These are phyloP conservation scores for Drosophila pallidifrons DNA, from an alignment of 1,140 invertebrate genomes.

Conservation along the genomic window DNA sequence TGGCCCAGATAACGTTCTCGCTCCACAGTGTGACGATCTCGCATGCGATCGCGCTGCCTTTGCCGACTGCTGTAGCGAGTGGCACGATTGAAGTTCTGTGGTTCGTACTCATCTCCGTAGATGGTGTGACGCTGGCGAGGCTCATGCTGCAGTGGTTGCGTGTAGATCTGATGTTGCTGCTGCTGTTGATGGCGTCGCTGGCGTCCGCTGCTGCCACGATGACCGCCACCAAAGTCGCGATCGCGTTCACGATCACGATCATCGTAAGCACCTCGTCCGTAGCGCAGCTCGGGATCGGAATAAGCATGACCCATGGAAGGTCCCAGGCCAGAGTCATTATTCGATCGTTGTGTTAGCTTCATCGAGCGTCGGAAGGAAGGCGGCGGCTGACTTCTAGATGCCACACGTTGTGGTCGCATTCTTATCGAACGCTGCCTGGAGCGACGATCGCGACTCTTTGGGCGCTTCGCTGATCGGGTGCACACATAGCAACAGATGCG, in stretches of 20 bases:
- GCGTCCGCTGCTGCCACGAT: constrained; percentile 55
- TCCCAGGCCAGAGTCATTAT: constrained; percentile 85
- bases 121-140: constrained; percentile 70
- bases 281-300: constrained; percentile 86
- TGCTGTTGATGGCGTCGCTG: constrained; percentile 56
- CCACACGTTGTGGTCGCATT: constrained; percentile 58
- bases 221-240: constrained; percentile 46
- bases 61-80: constrained; percentile 86
- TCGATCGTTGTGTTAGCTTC: constrained; percentile 89
- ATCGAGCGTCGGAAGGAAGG: constrained; percentile 86
- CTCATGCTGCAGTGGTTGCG: constrained; percentile 59
- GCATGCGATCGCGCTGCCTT: constrained; percentile 70
- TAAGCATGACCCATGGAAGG: constrained; percentile 86
- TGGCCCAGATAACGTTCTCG: constrained; percentile 70
- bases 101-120: constrained; percentile 74
- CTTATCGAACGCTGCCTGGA: constrained; percentile 61
- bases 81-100: constrained; percentile 83
- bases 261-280: constrained; percentile 77
- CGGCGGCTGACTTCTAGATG: constrained; percentile 84
- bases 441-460: constrained; percentile 83
- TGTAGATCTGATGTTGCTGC: constrained; percentile 27
- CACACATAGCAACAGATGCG: constrained; percentile 95
- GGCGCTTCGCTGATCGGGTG: constrained; percentile 90
- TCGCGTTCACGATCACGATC: constrained; percentile 64
- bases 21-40: constrained; percentile 82